These are phyloP conservation scores for Gymnogyps californianus DNA, from an alignment of 2,113 vertebrate species.

Conservation along the genomic window DNA sequence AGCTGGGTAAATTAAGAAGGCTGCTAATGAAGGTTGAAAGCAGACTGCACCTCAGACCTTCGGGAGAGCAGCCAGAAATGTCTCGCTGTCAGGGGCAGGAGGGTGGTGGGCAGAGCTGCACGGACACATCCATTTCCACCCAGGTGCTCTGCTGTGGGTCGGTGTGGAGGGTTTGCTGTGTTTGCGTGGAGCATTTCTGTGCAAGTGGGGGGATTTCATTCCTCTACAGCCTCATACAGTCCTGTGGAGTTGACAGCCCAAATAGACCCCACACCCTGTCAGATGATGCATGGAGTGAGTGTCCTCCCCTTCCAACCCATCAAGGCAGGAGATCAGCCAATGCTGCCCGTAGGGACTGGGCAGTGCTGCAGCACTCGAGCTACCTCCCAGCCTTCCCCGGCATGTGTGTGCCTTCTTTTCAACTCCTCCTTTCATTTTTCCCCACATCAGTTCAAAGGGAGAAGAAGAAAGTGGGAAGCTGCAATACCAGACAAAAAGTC, in stretches of 20 bases:
- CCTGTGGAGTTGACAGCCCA: background rate
- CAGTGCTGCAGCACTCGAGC: fast-evolving
- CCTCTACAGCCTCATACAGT: background rate
- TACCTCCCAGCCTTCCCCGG: background rate
- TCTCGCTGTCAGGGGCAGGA: background rate
- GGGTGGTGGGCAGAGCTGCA: background rate
- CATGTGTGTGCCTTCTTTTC: background rate
- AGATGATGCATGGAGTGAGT: fast-evolving
- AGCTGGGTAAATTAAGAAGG: background rate
- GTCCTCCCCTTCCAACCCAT: background rate
- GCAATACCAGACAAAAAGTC: background rate
- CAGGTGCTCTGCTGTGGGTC: background rate
- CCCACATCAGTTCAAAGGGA: background rate
- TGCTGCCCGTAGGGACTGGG: fast-evolving
- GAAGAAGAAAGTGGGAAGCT: background rate
- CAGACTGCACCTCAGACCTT: background rate
- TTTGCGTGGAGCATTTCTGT: background rate
- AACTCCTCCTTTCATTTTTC: background rate
- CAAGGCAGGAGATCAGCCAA: background rate
- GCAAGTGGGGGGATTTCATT: background rate
- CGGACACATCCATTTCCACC: fast-evolving
- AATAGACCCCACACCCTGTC: fast-evolving
- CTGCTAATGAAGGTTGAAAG: background rate
- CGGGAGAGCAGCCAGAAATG: background rate
- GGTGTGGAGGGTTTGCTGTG: background rate